Evolutionary conservation across 1,140 invertebrate species (phyloP), one percentile per base, ranked within the genome.

Genomic region (Gryllus bimaculatus): DNA sequence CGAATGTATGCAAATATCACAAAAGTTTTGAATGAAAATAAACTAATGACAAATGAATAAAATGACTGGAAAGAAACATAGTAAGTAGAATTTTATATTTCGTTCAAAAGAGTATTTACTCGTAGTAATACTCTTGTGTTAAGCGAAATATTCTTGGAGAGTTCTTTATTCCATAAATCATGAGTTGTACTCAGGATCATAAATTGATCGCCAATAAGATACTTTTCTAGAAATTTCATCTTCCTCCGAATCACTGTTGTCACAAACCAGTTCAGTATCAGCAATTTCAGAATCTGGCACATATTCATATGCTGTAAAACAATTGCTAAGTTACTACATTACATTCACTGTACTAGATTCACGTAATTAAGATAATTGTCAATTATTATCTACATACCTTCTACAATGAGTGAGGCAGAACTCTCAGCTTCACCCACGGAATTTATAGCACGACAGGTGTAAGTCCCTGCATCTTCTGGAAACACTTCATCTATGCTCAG

Each of bases 401-500:
- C 94, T 80, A 96, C 93, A 83, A 92, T 87, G 74, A 97, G 89
- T 80, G 91, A 90, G 83, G 95, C 91, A 83, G 91, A 91, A 82
- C 93, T 95, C 81, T 92, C 88, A 78, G 92, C 92, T 86, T 95
- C 93, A 76, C 97, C 97, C 82, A 93, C 91, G 83, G 90, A 89
- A 88, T 98, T 99, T 48, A 90, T 88, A 78, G 96, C 95, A 81
- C 88, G 86, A 85, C 95, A 97, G 78, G 90, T 91, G 85, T 98
- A 98, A 85, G 91, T 90, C 26, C 96, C 96, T 81, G 92, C 91
- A 90, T 98, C 95, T 90, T 98, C 96, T 8, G 96, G 95, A 85
- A 97, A 98, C 47, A 96, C 95, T 90, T 98, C 96, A 75, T 90
- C 90, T 82, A 98, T 96, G 80, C 92, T 90, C 80, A 98, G 87